Base-by-base conservation (phyloP, 1,140 invertebrate species). In the Solen grandis region DNA sequence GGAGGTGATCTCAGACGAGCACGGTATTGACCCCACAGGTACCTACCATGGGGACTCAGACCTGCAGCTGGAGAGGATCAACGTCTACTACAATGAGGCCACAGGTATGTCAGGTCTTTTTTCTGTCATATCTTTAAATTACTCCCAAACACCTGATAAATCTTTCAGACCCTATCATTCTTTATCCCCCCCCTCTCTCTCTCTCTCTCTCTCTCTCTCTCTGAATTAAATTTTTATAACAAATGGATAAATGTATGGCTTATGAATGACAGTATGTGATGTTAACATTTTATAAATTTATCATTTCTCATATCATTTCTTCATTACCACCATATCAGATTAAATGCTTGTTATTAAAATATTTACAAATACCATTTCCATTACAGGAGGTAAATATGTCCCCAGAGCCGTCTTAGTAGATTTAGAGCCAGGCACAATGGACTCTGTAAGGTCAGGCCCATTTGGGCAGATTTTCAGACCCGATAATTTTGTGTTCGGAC, bases 381-480 rank as follows among this genome's bases (percentile, higher is more conserved):
- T 46, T 46, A 46, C 41, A 46, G 41, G 41, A 62, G 83, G 83
- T 0, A 85, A 85, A 73, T 83, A 83, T 55, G 81, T 83, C 36
- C 81, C 81, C 27, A 63, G 97, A 83, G 96, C 97, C 75, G 95
- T 98, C 78, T 94, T 98, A 5, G 95, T 99, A 52, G 97, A 99
- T 93, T 92, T 99, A 85, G 97, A 98, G 90, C 97, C 97, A 10
- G 97, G 97, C 74, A 98, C 97, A 59, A 98, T 98, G 97, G 97
- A 98, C 41, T 46, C 41, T 19, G 41, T 46, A 8, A 94, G 91
- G 69, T 89, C 90, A 14, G 88, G 89, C 14, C 89, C 91, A 19
- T 91, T 91, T 72, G 90, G 90, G 22, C 89, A 91, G 75, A 86
- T 90, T 36, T 91, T 91, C 81, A 78, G 88, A 29, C 89, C 90